Base-by-base conservation (phyloP, 2,888 invertebrate genomes). In the Chalcis sispes region DNA sequence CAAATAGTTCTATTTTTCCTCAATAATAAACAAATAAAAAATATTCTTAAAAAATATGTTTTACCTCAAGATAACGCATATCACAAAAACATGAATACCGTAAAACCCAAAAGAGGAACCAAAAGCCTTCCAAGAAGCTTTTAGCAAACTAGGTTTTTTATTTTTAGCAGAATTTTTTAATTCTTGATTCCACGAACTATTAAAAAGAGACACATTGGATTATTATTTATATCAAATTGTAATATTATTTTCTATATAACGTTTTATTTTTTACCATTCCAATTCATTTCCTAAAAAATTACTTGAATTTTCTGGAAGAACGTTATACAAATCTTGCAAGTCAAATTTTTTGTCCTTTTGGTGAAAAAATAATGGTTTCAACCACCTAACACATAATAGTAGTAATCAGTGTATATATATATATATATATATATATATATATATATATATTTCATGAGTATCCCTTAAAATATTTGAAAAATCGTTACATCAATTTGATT, bases 291-390 rank as follows among this genome's bases (percentile, higher is more conserved):
- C 94, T 18, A 94, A 89, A 10, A 88, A 86, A 75, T 92, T 91
- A 0, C 94, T 94, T 56, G 90, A 88, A 86, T 94, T 94, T 20
- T 89, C 88, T 1, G 90, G 88, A n/a, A 93, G 89, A 4, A 92
- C 90, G 82, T 91, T 91, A 89, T 92, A 93, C 27, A 95, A 86
- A 83, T 94, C 93, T 80, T 93, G 91, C 20, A 92, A 84, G 75
- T 92, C 91, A 66, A 94, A 88, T 75, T 93, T 92, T 78, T 91
- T 89, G 81, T 90, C 90, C 82, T 90, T 92, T 46, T 94, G 94
- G 84, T 91, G 90, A 82, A 90, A 90, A 82, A 93, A 93, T 78
- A 92, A 89, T 36, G 91, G 91, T 79, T 92, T 90, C 70, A 93
- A 89, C 94, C 94, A 94, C 90, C 94, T 42, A 32, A n/a, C n/a